These are phyloP conservation scores for Lordiphosa stackelbergi DNA, from an alignment of 1,140 invertebrate genomes.

Conservation along the genomic window DNA sequence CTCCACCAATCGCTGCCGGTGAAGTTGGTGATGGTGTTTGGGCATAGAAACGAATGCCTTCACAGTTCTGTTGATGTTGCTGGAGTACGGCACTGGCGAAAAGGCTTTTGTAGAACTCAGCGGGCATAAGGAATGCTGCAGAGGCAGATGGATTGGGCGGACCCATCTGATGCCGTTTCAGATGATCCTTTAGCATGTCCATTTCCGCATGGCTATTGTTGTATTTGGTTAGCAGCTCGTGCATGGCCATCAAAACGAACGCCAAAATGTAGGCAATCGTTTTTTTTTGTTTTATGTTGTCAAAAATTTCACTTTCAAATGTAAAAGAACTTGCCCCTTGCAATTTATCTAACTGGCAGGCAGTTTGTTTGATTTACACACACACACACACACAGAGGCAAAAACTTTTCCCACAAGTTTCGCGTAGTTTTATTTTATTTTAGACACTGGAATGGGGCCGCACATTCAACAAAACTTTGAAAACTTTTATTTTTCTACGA, in stretches of 20 bases:
- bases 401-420: constrained; percentile 30
- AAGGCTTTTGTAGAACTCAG: constrained; percentile 87
- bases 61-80: constrained; percentile 55
- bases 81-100: constrained; percentile 83
- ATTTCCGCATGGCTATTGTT: constrained; percentile 19
- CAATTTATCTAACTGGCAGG: constrained; percentile 57
- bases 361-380: constrained; percentile 54
- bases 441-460: background rate
- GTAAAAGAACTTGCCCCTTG: constrained; percentile 6
- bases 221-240: constrained; percentile 44
- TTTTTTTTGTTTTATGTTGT: background rate
- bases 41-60: constrained; percentile 23
- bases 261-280: constrained; percentile 60
- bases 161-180: constrained; percentile 43
- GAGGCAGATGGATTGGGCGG: constrained; percentile 23
- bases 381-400: constrained; percentile 16
- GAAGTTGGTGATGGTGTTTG: constrained; percentile 40
- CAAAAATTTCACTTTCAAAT: constrained; percentile 56
- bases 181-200: constrained; percentile 58
- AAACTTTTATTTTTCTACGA: constrained; percentile 44
- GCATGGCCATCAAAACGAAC: constrained; percentile 26
- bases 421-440: constrained; percentile 50
- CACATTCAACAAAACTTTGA: too few relatives aligned
- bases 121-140: constrained; percentile 82
- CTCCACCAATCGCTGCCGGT: constrained; percentile 1